Conservation (phyloP, 2,113 vertebrate species). For the Oryctolagus cuniculus region mOryCun1.1 NC_091437.1:56329501-56330000, state of each 20-base stretch:
- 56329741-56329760: background rate
- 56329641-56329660: background rate
- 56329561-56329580: background rate
- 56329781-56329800: background rate
- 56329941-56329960: no score
- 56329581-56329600: background rate
- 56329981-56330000: no score
- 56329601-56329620: background rate
- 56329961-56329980: no score
- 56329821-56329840: background rate
- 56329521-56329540: background rate
- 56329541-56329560: background rate
- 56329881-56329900: no score
- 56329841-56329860: background rate
- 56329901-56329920: no score
- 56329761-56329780: background rate
- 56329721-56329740: no score
- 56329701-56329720: background rate
- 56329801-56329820: background rate
- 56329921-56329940: no score
- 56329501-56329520: constrained; percentile 15
- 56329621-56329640: background rate
- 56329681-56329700: background rate
- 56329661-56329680: background rate
- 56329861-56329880: background rate